These are phyloP conservation scores for Drosophila burlai DNA, from an alignment of 1,140 invertebrate species.

Conservation along the genomic window DNA sequence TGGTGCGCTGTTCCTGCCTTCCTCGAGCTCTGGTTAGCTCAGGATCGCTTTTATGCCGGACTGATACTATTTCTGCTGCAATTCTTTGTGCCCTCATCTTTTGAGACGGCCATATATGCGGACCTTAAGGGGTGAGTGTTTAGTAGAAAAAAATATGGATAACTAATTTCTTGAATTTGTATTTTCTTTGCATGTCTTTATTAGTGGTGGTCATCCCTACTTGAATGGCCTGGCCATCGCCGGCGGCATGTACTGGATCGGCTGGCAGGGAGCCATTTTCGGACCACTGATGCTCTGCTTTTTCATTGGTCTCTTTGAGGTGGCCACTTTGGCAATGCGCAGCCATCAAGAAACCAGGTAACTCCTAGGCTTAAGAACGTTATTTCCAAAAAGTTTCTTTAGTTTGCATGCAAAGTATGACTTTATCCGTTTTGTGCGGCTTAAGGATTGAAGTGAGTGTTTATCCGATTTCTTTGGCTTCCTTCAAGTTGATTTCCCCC, in stretches of 20 bases:
- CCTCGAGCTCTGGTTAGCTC: slow-evolving; percentile 96
- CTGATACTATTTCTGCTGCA: slow-evolving; percentile 92
- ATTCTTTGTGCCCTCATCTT: slow-evolving; percentile 95
- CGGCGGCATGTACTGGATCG: slow-evolving; percentile 98
- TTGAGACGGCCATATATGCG: slow-evolving; percentile 97
- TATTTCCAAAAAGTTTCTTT: slow-evolving; percentile 3
- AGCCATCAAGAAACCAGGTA: slow-evolving; percentile 76
- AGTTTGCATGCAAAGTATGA: slow-evolving; percentile 68
- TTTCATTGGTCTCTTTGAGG: slow-evolving; percentile 83
- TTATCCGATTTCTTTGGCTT: slow-evolving; percentile 7
- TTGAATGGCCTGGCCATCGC: slow-evolving; percentile 98
- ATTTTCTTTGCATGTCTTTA: slow-evolving; percentile 26
- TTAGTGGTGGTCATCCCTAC: slow-evolving; percentile 97
- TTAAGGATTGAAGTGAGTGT: slow-evolving; percentile 62
- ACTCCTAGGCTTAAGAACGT: slow-evolving; percentile 25
- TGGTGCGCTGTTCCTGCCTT: slow-evolving; percentile 97
- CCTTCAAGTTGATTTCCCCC: background rate
- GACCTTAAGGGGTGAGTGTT: slow-evolving; percentile 97
- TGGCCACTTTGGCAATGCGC: slow-evolving; percentile 79
- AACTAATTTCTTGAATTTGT: background rate
- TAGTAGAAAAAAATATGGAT: background rate
- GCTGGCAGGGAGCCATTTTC: slow-evolving; percentile 98
- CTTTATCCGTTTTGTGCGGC: slow-evolving; percentile 51
- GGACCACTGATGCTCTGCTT: slow-evolving; percentile 96
- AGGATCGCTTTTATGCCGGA: slow-evolving; percentile 90